These are phyloP conservation scores for Macquaria ambigua DNA, from an alignment of 2,113 vertebrate species.

Conservation along the genomic window DNA sequence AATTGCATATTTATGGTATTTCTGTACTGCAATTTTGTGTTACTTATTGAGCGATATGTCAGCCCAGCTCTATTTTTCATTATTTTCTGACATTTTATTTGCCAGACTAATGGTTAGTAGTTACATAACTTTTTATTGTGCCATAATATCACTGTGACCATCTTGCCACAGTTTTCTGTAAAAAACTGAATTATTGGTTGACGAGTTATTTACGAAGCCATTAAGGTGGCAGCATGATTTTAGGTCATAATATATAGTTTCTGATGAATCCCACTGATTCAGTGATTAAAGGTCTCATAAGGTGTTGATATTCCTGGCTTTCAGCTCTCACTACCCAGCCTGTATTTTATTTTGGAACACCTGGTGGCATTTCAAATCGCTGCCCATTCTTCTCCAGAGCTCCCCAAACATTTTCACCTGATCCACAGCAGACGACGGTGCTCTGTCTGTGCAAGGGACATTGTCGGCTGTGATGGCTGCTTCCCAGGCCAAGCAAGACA, in stretches of 20 bases:
- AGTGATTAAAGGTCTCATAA: not conserved
- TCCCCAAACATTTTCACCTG: not conserved
- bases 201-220: no score
- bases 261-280: not conserved
- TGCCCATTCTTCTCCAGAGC: conserved; percentile 11
- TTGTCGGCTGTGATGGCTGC: not conserved
- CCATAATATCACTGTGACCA: not conserved
- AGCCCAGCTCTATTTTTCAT: no score
- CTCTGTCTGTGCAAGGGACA: conserved; percentile 28
- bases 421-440: not conserved
- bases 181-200: not conserved
- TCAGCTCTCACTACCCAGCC: not conserved
- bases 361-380: conserved; percentile 8
- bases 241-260: not conserved
- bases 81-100: not conserved
- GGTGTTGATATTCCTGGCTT: conserved; percentile 11
- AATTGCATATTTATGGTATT: no score
- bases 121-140: not conserved
- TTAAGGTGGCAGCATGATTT: not conserved
- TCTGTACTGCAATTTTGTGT: no score
- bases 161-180: no score
- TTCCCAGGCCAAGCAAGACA: conserved; percentile 10
- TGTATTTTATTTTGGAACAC: not conserved
- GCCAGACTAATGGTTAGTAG: not conserved
- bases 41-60: no score